Evolutionary conservation across 2,797 vertebrate species (phyloP).

Genomic region (Enteromius mattozi): DNA sequence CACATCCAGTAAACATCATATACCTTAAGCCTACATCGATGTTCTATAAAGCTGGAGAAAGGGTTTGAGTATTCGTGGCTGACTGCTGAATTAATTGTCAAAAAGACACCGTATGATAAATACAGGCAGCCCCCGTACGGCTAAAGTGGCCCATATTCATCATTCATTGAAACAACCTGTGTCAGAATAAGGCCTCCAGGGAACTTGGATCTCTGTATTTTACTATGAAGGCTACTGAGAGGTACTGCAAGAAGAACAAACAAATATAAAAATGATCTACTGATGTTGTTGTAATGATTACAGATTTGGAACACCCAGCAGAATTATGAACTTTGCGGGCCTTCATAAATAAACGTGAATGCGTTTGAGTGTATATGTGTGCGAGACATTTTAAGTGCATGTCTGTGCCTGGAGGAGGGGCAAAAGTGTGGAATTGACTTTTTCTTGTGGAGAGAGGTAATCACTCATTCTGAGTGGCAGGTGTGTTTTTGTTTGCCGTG

Average conservation of each 20-base stretch:
- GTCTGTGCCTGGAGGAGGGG: constrained; percentile 58
- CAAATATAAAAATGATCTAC: constrained; percentile 66
- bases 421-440: constrained; percentile 77
- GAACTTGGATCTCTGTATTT: constrained; percentile 14
- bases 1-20: background rate
- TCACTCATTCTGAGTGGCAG: constrained; percentile 81
- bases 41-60: constrained; percentile 19
- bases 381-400: constrained; percentile 55
- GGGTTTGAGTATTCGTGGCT: background rate
- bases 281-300: constrained; percentile 75
- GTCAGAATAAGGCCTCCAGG: constrained; percentile 20
- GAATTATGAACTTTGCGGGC: constrained; percentile 50
- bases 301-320: constrained; percentile 74
- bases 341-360: constrained; percentile 33
- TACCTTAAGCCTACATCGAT: background rate
- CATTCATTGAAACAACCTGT: constrained; percentile 47
- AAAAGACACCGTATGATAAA: constrained; percentile 51
- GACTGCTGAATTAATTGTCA: constrained; percentile 46
- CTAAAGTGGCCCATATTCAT: constrained; percentile 47
- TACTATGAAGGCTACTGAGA: constrained; percentile 23
- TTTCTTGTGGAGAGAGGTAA: constrained; percentile 73
- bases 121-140: constrained; percentile 26
- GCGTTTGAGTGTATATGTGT: constrained; percentile 56
- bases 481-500: constrained; percentile 72
- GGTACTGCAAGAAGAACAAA: constrained; percentile 52